phyloP scores from a whole-genome alignment of 2,888 invertebrate species.

The Noctua fimbriata region DNA sequence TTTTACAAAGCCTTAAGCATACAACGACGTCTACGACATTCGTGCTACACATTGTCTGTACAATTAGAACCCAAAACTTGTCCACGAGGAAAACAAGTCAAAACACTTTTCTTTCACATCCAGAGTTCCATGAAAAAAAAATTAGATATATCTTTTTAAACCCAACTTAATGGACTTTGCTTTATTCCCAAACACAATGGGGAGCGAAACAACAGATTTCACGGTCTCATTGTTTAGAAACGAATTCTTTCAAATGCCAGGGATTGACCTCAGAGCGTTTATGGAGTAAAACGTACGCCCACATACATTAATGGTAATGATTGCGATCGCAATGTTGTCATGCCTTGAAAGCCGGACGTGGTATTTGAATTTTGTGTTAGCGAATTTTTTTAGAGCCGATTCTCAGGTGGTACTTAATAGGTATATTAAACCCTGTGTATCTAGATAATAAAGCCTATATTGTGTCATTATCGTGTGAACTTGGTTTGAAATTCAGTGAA shows the following conservation, averaged over 20 bases:
- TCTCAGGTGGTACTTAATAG: conserved; percentile 13
- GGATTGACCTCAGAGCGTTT: conserved; percentile 68
- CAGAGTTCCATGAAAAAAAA: conserved; percentile 47
- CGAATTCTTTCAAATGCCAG: conserved; percentile 72
- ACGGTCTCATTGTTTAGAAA: conserved; percentile 66
- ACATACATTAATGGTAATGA: conserved; percentile 62
- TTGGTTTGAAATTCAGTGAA: neutral
- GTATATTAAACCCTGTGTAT: neutral
- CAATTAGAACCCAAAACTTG: conserved; percentile 35
- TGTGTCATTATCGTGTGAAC: neutral
- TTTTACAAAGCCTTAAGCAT: neutral
- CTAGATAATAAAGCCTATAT: neutral
- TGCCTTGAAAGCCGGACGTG: conserved; percentile 51
- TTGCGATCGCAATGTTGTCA: conserved; percentile 59
- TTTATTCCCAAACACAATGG: conserved; percentile 57
- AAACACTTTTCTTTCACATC: conserved; percentile 48
- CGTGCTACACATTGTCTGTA: conserved; percentile 13
- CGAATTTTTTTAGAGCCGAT: conserved; percentile 23
- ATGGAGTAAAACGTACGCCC: conserved; percentile 56
- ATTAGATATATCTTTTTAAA: conserved; percentile 59
- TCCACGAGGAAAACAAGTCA: conserved; percentile 37
- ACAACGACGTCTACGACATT: neutral
- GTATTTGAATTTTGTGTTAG: conserved; percentile 53
- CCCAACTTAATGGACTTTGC: conserved; percentile 59
- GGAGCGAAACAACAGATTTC: conserved; percentile 61